These are phyloP conservation scores for Chondrosia reniformis DNA, from an alignment of 37 sponge, comb jelly and placozoan species.

Conservation along the genomic window DNA sequence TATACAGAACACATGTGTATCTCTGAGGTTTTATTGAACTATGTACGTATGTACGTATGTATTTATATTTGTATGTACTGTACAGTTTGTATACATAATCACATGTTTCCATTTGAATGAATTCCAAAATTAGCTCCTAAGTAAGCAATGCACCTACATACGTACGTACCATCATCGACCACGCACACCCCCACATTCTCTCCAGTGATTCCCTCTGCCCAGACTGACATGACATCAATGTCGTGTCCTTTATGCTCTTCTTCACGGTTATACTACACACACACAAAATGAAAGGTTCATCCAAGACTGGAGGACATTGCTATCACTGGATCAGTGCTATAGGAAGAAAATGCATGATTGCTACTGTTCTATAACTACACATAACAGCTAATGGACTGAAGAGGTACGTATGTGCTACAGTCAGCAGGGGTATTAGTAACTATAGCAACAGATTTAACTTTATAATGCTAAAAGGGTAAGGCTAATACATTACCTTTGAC, in stretches of 20 bases:
- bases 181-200: slow-evolving; percentile 6
- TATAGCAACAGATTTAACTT: too few species aligned
- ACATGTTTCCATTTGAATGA: not conserved
- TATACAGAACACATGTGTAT: not conserved
- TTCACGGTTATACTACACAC: not conserved
- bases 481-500: too few species aligned
- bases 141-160: not conserved
- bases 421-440: too few species aligned
- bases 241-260: not conserved
- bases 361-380: too few species aligned
- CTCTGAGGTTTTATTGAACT: not conserved
- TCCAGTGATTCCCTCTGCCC: slow-evolving; percentile 11
- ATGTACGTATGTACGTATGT: too few species aligned
- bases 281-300: not conserved
- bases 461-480: too few species aligned
- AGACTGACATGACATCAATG: slow-evolving; percentile 1
- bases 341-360: too few species aligned
- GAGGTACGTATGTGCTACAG: too few species aligned
- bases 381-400: too few species aligned
- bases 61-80: not conserved
- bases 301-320: not conserved
- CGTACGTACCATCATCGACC: slow-evolving; percentile 21
- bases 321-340: not conserved
- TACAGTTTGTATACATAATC: not conserved
- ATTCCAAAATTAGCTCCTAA: not conserved